Base-by-base conservation (phyloP, 2,113 vertebrate species). In the Numenius arquata region DNA sequence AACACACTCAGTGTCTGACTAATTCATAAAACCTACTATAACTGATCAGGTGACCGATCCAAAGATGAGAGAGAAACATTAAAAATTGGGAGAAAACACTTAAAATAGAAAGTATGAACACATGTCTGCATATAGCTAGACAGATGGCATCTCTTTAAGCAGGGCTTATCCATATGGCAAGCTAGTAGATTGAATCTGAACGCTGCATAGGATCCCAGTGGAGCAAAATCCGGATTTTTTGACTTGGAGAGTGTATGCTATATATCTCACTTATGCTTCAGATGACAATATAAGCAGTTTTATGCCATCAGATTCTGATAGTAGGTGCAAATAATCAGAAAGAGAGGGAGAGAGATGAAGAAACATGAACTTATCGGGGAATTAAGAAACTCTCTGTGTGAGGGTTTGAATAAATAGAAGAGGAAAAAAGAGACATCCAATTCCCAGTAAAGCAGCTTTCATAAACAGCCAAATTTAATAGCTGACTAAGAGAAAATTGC, bases 11-110 rank as follows among this genome's bases (percentile, higher is more conserved):
- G 38, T 45, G 29, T 34, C 83, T 88, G 45, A 94, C 74, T 98
- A 88, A 97, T 95, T 95, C 45, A 94, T 93, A 94, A 97, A 97
- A 87, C 56, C 36, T 81, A 94, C n/a, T 84, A 89, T 85, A 92
- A 89, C 66, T n/a, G 56, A 40, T 96, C 93, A 95, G 85, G 89
- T 96, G 96, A 94, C 78, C 47, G 26, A 86, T 65, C 32, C 55
- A 77, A 81, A 30, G 89, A 30, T 4, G 36, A 84, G 96, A 76
- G n/a, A 96, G 80, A 71, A 53, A 95, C 53, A 77, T 84, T 36
- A 84, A 85, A 89, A 96, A 95, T 36, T 8, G 23, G 53, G 63
- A 90, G 74, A 87, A 88, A 91, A 88, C 3, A 29, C 71, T 95
- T 90, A 93, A 88, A 97, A 86, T 84, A 95, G 93, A 91, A 96